Evolutionary conservation across 92 coral and sea anemone species (phyloP).

Genomic region (Siderastrea radians): DNA sequence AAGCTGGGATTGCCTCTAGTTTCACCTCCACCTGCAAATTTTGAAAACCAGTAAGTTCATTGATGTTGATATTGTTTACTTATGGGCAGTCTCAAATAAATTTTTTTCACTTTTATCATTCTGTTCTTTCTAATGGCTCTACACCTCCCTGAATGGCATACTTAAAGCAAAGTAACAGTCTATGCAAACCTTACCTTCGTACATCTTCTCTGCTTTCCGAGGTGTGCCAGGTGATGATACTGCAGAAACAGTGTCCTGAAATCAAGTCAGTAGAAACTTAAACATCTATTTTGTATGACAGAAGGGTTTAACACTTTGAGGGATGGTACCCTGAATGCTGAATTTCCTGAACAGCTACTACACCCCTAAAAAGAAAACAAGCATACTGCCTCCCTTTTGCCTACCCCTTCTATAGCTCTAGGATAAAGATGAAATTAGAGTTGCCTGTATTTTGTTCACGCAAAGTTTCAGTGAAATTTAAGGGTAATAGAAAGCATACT

Average conservation of each 20-base stretch:
- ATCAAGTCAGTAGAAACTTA: background rate
- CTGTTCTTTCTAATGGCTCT: background rate
- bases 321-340: too few relatives aligned
- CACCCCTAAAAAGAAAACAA: too few relatives aligned
- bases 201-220: slow-evolving; percentile 71
- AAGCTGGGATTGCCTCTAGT: slow-evolving; percentile 59
- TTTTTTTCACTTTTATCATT: too few relatives aligned
- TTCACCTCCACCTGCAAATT: slow-evolving; percentile 54
- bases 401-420: too few relatives aligned
- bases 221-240: slow-evolving; percentile 92
- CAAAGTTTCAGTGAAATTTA: too few relatives aligned
- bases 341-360: too few relatives aligned
- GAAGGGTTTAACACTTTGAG: too few relatives aligned
- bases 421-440: too few relatives aligned
- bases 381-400: too few relatives aligned
- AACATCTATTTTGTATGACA: too few relatives aligned
- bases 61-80: background rate
- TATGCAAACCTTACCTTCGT: slow-evolving; percentile 65
- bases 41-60: background rate
- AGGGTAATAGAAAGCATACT: too few relatives aligned
- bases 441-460: too few relatives aligned
- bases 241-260: slow-evolving; percentile 87
- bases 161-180: background rate
- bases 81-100: background rate
- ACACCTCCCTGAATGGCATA: background rate